Evolutionary conservation across 64 coral and sea anemone species (phyloP).

Genomic region (Dendrophyllia cribrosa): DNA sequence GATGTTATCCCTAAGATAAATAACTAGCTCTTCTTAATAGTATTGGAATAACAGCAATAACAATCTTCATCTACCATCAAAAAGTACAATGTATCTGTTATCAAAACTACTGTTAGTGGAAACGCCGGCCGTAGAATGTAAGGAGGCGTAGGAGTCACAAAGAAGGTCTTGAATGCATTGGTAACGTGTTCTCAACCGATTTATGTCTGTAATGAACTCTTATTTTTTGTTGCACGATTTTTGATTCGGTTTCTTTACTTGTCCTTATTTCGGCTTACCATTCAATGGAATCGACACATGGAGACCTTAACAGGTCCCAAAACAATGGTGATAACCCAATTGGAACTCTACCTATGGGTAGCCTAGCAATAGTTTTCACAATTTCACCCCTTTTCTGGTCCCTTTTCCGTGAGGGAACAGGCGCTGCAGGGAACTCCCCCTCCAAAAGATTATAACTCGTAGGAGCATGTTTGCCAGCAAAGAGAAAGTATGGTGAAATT

Average conservation of each 20-base stretch:
- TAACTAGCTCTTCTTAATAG: too few species aligned
- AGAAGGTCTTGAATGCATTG: too few species aligned
- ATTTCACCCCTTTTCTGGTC: slow-evolving; percentile 63
- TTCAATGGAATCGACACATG: slow-evolving; percentile 21
- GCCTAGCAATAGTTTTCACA: slow-evolving; percentile 37
- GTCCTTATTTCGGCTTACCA: slow-evolving; percentile 16
- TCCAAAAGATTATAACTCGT: slow-evolving; percentile 62
- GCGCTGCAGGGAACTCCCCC: slow-evolving; percentile 52
- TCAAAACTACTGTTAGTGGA: too few species aligned
- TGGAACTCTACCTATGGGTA: slow-evolving; percentile 54
- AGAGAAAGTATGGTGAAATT: slow-evolving; percentile 35
- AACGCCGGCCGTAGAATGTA: too few species aligned
- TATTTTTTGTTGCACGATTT: not conserved
- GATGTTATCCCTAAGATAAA: too few species aligned
- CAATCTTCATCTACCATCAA: too few species aligned
- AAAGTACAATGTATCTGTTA: too few species aligned
- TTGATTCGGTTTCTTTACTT: not conserved
- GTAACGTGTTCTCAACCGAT: not conserved
- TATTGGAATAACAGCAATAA: too few species aligned
- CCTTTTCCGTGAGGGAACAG: slow-evolving; percentile 27
- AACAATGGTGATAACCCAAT: slow-evolving; percentile 43
- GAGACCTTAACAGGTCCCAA: slow-evolving; percentile 3
- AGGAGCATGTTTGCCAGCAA: slow-evolving; percentile 35
- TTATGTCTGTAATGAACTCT: not conserved
- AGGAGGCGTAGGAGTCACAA: too few species aligned